Conservation (phyloP, 1,140 invertebrate species). For the Wasmannia auropunctata region DNA sequence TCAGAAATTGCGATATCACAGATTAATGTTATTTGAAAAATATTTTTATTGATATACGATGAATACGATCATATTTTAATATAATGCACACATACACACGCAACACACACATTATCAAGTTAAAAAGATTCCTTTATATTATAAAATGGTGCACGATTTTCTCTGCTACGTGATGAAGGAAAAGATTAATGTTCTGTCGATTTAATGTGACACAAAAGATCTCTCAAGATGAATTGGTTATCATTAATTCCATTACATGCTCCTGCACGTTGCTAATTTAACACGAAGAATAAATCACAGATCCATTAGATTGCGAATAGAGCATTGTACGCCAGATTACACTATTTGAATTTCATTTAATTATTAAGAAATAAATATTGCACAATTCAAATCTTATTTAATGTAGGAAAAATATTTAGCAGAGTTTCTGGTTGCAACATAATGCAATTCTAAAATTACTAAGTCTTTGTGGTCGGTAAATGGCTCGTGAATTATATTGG, state of each 20-base stretch:
- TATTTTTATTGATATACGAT: neutral
- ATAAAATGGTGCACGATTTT: conserved; percentile 23
- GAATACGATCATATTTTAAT: no score
- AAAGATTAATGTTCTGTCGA: conserved; percentile 49
- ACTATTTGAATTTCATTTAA: neutral
- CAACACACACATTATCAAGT: neutral
- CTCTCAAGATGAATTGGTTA: conserved; percentile 45
- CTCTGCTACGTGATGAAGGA: neutral
- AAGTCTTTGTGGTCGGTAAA: neutral
- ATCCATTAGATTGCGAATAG: neutral
- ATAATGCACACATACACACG: no score
- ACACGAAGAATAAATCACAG: neutral
- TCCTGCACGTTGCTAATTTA: neutral
- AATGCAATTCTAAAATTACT: neutral
- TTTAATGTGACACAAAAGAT: conserved; percentile 43
- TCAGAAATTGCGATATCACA: neutral
- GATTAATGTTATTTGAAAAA: conserved; percentile 17
- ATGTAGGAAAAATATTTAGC: neutral
- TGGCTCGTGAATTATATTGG: neutral
- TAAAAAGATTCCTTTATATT: neutral
- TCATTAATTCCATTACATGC: conserved; percentile 37
- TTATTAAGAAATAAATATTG: neutral
- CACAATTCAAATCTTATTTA: neutral
- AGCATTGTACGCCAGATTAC: neutral
- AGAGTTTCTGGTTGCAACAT: no score